Evolutionary conservation across 2,888 invertebrate genomes (phyloP), one percentile per base, ranked within the genome.

Genomic region (Agrochola macilenta): DNA sequence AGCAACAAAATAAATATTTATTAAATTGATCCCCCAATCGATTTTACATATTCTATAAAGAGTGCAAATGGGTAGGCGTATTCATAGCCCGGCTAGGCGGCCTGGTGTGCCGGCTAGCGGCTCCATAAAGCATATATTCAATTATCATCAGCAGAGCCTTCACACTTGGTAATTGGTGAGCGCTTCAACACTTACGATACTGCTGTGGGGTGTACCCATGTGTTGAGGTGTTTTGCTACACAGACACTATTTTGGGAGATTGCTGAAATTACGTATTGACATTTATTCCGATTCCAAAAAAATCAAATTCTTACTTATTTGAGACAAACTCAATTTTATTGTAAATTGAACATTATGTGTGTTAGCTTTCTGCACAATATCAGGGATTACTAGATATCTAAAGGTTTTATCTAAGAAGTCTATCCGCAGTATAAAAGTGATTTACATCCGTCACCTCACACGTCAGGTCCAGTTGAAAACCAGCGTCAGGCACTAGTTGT

Each of bases 121-220:
- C 85, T 69, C 86, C 91, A 93, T 95, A 95, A 95, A 95, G 89
- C 91, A 95, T 95, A 93, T 91, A 94, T 95, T 95, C 94, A 95
- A 94, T 95, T 95, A 95, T 94, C 92, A 92, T 90, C 90, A 83
- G 87, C 84, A 89, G 89, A 90, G 90, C 93, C 93, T 94, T 95
- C 95, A 93, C 93, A 93, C 93, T 87, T 90, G 87, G 93, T 95
- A 95, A 95, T 95, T 95, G 95, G 94, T 92, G 89, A 91, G 93
- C 87, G 92, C 91, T 91, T 93, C 93, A 91, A 90, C 93, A 93
- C 92, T 92, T 89, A 90, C 89, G 84, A 83, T 85, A 82, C 74
- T 69, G 43, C 72, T 52, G 52, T 90, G 85, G 73, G 76, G 85
- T 78, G 75, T 79, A 89, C 14, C 52, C 87, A 91, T 83, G 69